Percentiles rank a stretch among this genome's conserved stretches.
These are phyloP conservation scores for Rattus rattus DNA, from an alignment of 2,113 vertebrate species.

Conservation along the genomic window DNA sequence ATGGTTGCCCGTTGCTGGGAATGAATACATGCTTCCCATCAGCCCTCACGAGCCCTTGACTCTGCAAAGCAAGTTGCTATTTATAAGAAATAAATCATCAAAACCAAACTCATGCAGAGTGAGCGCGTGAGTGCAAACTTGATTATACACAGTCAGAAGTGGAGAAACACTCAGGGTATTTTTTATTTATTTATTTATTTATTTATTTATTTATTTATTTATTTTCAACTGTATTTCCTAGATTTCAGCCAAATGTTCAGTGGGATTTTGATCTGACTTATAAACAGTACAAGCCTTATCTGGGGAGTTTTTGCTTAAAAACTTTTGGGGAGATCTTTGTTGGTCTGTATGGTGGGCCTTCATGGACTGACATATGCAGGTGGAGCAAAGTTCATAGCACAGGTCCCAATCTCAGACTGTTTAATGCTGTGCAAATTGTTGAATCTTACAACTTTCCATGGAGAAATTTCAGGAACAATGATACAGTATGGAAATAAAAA, in stretches of 20 bases:
- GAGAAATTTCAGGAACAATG: constrained; percentile 32
- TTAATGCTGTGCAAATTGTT: not conserved
- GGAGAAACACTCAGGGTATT: not conserved
- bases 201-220: not conserved
- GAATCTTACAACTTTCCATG: not conserved
- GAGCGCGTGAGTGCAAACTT: not conserved
- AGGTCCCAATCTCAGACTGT: not conserved
- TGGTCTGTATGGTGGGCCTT: constrained; percentile 23
- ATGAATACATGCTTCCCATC: not conserved
- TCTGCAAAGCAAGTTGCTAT: not conserved
- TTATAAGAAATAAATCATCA: not conserved
- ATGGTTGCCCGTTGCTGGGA: not conserved
- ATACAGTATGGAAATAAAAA: constrained; percentile 26
- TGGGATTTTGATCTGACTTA: constrained; percentile 48
- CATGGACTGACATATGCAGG: not conserved
- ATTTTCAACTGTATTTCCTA: constrained; percentile 50
- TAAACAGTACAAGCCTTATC: constrained; percentile 6
- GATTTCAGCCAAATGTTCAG: constrained; percentile 24
- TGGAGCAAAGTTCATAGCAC: constrained; percentile 38
- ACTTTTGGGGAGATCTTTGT: constrained; percentile 11
- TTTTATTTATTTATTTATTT: no score
- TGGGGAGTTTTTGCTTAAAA: constrained; percentile 1
- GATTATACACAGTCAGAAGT: not conserved
- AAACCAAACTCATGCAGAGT: not conserved
- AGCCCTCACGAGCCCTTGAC: not conserved